Evolutionary conservation across 2,888 invertebrate species (phyloP).

Genomic region (Augochlorella aurata): DNA sequence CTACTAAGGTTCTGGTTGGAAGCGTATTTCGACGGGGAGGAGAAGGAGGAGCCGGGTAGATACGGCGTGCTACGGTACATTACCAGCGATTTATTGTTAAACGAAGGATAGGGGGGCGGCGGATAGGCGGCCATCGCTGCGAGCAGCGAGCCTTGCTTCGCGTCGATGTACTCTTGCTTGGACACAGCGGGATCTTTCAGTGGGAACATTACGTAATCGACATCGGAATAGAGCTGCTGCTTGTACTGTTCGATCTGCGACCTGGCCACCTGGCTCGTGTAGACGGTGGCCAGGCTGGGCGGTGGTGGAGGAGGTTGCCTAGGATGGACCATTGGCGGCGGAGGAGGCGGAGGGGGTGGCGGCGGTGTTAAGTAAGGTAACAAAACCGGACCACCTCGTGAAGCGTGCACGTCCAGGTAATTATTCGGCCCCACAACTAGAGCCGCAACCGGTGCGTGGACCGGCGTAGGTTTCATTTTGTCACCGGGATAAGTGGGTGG

Average conservation of each 20-base stretch:
- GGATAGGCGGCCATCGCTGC: conserved; percentile 86
- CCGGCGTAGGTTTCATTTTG: conserved; percentile 81
- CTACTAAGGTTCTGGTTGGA: conserved; percentile 89
- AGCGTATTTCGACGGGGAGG: conserved; percentile 88
- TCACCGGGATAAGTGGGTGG: conserved; percentile 82
- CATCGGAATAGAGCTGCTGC: conserved; percentile 94
- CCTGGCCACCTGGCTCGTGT: conserved; percentile 87
- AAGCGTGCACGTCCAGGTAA: conserved; percentile 86
- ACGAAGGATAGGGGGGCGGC: conserved; percentile 82
- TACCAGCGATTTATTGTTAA: conserved; percentile 85
- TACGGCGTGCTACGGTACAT: conserved; percentile 93
- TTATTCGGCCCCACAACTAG: conserved; percentile 85
- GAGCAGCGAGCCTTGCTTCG: conserved; percentile 90
- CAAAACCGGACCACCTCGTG: conserved; percentile 82
- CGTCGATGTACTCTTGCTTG: conserved; percentile 95
- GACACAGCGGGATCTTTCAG: conserved; percentile 94
- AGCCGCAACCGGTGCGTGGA: conserved; percentile 83
- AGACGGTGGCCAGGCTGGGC: conserved; percentile 88
- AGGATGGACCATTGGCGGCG: conserved; percentile 75
- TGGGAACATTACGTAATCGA: conserved; percentile 95
- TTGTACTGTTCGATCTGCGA: conserved; percentile 94
- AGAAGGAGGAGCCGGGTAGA: conserved; percentile 86
- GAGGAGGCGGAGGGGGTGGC: conserved; percentile 87
- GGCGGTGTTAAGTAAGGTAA: conserved; percentile 83
- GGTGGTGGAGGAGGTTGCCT: conserved; percentile 86